A percentile compares a stretch with the other conserved stretches of the same genome.
Conservation (phyloP, 2,888 invertebrate genomes). For the Ichneumoninae sp. region DNA sequence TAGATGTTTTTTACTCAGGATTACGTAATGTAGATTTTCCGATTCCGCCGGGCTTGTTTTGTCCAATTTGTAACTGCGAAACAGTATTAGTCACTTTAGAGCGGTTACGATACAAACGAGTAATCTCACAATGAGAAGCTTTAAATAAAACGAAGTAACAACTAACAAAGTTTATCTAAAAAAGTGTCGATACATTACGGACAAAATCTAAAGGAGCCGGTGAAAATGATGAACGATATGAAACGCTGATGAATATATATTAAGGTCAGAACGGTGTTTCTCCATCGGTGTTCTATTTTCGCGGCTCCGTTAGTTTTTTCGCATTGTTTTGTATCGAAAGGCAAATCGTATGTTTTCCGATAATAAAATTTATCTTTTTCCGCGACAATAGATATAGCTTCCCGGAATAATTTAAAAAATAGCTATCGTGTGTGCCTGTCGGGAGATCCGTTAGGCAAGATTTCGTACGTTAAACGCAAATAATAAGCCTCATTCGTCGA, state of each 20-base stretch:
- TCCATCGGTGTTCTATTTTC: background rate
- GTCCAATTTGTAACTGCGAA: conserved; percentile 88
- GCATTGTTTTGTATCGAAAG: background rate
- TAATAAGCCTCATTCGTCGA: background rate
- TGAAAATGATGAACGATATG: background rate
- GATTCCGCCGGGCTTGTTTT: conserved; percentile 87
- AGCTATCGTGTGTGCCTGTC: background rate
- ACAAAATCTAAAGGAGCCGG: background rate
- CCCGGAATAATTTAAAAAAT: background rate
- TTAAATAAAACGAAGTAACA: background rate
- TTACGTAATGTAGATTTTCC: conserved; percentile 78
- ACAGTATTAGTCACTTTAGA: conserved; percentile 64
- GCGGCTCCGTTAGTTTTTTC: background rate
- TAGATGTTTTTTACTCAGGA: conserved; percentile 79
- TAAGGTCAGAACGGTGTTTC: background rate
- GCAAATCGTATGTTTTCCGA: background rate
- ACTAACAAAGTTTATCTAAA: background rate
- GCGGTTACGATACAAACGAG: conserved; percentile 13
- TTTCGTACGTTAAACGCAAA: background rate
- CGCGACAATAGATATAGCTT: background rate
- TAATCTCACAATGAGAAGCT: background rate
- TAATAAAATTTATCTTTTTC: background rate
- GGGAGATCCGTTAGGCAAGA: background rate
- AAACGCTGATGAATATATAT: background rate
- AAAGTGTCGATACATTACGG: background rate